Percentiles rank a stretch among this genome's conserved stretches.
Evolutionary conservation across 1,140 invertebrate genomes (phyloP).

Genomic region (Drosophila mayri): DNA sequence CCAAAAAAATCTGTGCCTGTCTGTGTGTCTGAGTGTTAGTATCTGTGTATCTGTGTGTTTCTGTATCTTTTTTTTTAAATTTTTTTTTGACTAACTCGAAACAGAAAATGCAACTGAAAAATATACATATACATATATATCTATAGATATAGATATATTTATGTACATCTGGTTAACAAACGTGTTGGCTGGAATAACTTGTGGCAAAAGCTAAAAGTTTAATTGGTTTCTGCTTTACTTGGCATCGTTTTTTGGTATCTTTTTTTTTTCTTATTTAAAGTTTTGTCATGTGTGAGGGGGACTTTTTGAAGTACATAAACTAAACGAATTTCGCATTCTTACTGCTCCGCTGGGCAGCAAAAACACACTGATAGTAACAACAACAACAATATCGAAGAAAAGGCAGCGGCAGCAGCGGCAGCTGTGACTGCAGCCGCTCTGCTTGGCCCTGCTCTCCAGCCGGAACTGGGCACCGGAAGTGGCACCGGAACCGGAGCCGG

Average conservation of each 20-base stretch:
- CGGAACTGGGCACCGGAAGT: constrained; percentile 16
- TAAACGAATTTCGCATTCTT: constrained; percentile 45
- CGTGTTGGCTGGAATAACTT: constrained; percentile 60
- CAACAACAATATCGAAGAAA: constrained; percentile 46
- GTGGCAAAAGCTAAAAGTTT: constrained; percentile 74
- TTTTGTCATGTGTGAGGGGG: constrained; percentile 28
- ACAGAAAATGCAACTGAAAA: constrained; percentile 52
- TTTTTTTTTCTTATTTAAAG: constrained; percentile 19
- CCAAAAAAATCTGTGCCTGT: constrained; percentile 34
- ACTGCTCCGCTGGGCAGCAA: constrained; percentile 28
- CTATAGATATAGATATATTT: constrained; percentile 19
- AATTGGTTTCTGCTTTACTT: constrained; percentile 66
- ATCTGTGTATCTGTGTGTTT: constrained; percentile 30
- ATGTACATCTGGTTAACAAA: constrained; percentile 39
- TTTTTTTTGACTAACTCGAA: constrained; percentile 38
- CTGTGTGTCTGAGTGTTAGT: constrained; percentile 32
- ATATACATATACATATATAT: constrained; percentile 17
- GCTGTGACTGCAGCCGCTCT: constrained; percentile 25
- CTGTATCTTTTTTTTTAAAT: constrained; percentile 26
- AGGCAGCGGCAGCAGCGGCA: constrained; percentile 10
- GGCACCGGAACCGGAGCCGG: constrained; percentile 32
- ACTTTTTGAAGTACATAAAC: constrained; percentile 51
- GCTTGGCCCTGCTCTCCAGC: constrained; percentile 3
- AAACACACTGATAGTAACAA: constrained; percentile 49
- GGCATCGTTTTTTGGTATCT: constrained; percentile 48